Conservation (phyloP, 2,888 invertebrate species). For the Phengaris arion region DNA sequence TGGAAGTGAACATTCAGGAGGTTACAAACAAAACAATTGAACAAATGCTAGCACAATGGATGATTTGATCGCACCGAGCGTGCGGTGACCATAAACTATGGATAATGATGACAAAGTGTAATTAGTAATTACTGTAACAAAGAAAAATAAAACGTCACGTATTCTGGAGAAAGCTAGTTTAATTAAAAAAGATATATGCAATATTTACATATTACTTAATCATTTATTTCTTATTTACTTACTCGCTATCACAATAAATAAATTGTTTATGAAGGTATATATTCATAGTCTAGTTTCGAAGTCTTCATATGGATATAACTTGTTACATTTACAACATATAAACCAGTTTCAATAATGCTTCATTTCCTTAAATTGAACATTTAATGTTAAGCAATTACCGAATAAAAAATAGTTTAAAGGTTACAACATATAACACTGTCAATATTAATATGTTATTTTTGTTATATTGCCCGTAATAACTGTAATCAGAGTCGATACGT, state of each 20-base stretch:
- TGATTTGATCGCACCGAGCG: constrained; percentile 6
- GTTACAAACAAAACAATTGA: constrained; percentile 26
- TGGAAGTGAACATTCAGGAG: constrained; percentile 15
- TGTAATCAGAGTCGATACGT: constrained; percentile 20
- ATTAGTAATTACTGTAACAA: background rate
- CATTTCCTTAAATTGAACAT: constrained; percentile 14
- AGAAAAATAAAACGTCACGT: background rate
- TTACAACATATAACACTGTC: constrained; percentile 5
- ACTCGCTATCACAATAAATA: background rate
- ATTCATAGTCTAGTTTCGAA: background rate
- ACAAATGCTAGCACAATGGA: constrained; percentile 24
- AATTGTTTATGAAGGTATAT: background rate
- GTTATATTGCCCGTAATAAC: constrained; percentile 23
- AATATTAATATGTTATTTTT: constrained; percentile 21
- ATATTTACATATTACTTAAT: no score
- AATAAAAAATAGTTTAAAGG: constrained; percentile 24
- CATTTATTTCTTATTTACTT: no score
- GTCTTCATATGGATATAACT: background rate
- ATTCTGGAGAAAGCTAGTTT: no score
- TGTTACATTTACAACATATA: constrained; percentile 1
- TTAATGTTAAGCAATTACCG: constrained; percentile 13
- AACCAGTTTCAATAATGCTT: background rate
- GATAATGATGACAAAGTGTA: background rate
- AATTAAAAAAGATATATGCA: no score
- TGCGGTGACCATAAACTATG: background rate